Base-by-base conservation (phyloP, 2,888 invertebrate genomes). In the Cacoxenus indagator region DNA sequence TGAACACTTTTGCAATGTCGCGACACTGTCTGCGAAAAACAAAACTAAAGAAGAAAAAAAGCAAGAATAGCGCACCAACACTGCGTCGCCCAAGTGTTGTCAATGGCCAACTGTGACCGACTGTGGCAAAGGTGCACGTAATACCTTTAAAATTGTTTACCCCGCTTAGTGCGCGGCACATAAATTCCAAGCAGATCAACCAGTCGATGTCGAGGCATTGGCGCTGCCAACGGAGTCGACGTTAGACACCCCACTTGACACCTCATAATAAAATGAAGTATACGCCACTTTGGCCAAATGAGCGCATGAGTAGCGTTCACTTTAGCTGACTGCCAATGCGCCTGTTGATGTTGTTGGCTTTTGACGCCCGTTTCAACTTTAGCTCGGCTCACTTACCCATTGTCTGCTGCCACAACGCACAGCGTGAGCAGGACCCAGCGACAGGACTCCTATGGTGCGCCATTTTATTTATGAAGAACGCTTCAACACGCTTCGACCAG, bases 231-330 rank as follows among this genome's bases (percentile, higher is more conserved):
- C 70, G 75, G 73, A 76, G 71, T 45, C 24, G 81, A 71, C 71
- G 70, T 78, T 78, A 75, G 80, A 78, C 74, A 77, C 74, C 78
- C 81, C 81, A 85, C 84, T 85, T 84, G 85, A 84, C 85, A 85
- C 86, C 84, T 85, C 84, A 82, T 85, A 84, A 85, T 85, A 82
- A 83, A 85, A 85, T 83, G 82, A 79, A 83, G 79, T 79, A 84
- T 81, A 83, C 83, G 79, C 83, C 83, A 81, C 75, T 78, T 76
- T 72, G 73, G 76, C 75, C 72, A 55, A 67, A 62, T 64, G 71
- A 67, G 62, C 66, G 65, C 66, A 69, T 48, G 65, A 66, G 37
- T 61, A 69, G 62, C 65, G 61, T 57, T 68, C 64, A 62, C 67
- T 45, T 29, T 51, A 43, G 67, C 67, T 43, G 43, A 27, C 24